Conservation (phyloP, 2,888 invertebrate genomes). For the Macrosoma leucophasiata region DNA sequence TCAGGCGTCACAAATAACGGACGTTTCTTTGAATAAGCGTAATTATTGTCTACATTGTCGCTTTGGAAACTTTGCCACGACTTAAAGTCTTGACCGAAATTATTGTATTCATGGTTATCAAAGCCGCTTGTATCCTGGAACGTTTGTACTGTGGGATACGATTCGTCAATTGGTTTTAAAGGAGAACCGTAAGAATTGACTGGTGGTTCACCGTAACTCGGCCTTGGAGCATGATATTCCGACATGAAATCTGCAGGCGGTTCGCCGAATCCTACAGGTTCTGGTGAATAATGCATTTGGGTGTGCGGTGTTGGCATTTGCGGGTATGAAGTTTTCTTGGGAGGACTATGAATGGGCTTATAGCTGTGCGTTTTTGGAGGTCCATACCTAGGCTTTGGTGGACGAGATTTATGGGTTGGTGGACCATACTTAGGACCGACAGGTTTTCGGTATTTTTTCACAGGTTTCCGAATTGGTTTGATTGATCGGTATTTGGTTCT, state of each 20-base stretch:
- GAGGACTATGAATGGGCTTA: conserved; percentile 32
- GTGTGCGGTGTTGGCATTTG: conserved; percentile 35
- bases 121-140: conserved; percentile 24
- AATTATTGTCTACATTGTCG: conserved; percentile 32
- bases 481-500: conserved; percentile 37
- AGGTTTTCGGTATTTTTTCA: conserved; percentile 41
- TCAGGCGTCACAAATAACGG: conserved; percentile 31
- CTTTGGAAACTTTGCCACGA: conserved; percentile 32
- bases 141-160: conserved; percentile 29
- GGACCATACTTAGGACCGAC: conserved; percentile 35
- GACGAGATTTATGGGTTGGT: conserved; percentile 32
- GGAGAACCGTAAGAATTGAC: conserved; percentile 50
- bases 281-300: conserved; percentile 22
- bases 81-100: conserved; percentile 29
- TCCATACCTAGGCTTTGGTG: conserved; percentile 35
- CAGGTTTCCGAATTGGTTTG: conserved; percentile 35
- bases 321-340: conserved; percentile 30
- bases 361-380: conserved; percentile 29
- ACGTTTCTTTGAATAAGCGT: conserved; percentile 34
- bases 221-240: conserved; percentile 30
- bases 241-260: conserved; percentile 39
- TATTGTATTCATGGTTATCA: conserved; percentile 25
- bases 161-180: conserved; percentile 26
- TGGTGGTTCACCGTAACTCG: conserved; percentile 42
- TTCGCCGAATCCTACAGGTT: conserved; percentile 49